Evolutionary conservation across 2,113 vertebrate genomes (phyloP).

Genomic region (Clarias batrachus): DNA sequence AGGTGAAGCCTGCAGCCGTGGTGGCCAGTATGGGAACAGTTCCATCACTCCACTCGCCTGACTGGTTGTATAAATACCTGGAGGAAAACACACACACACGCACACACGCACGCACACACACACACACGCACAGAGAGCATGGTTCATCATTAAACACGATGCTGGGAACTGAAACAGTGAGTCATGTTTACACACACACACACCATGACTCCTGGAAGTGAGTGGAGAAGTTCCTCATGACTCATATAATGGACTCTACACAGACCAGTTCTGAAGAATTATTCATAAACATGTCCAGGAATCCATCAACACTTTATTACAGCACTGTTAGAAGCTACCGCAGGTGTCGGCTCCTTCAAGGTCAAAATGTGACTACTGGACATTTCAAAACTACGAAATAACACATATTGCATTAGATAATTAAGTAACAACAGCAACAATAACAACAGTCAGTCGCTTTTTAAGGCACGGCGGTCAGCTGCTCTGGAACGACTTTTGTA

Average conservation of each 20-base stretch:
- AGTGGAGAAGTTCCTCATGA: neutral
- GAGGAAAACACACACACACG: slow-evolving; percentile 34
- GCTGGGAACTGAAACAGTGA: slow-evolving; percentile 6
- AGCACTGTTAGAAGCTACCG: neutral
- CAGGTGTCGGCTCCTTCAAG: neutral
- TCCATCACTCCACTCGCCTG: slow-evolving; percentile 94
- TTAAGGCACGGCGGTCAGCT: too few relatives aligned
- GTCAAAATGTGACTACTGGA: neutral
- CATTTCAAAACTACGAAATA: too few relatives aligned
- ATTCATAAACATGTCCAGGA: neutral
- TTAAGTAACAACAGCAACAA: too few relatives aligned
- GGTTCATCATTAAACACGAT: neutral
- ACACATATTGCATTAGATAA: too few relatives aligned
- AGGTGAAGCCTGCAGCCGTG: slow-evolving; percentile 87
- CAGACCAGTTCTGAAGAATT: neutral
- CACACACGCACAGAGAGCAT: neutral
- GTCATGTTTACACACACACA: neutral
- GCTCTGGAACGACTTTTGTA: too few relatives aligned
- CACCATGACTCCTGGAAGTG: neutral
- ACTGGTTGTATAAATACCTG: slow-evolving; percentile 92
- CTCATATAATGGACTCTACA: neutral
- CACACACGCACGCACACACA: neutral
- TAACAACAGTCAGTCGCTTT: too few relatives aligned
- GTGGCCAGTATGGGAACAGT: slow-evolving; percentile 88
- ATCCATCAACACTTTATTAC: neutral